These are phyloP conservation scores for Bucorvus abyssinicus DNA, from an alignment of 2,797 vertebrate genomes.

Conservation along the genomic window DNA sequence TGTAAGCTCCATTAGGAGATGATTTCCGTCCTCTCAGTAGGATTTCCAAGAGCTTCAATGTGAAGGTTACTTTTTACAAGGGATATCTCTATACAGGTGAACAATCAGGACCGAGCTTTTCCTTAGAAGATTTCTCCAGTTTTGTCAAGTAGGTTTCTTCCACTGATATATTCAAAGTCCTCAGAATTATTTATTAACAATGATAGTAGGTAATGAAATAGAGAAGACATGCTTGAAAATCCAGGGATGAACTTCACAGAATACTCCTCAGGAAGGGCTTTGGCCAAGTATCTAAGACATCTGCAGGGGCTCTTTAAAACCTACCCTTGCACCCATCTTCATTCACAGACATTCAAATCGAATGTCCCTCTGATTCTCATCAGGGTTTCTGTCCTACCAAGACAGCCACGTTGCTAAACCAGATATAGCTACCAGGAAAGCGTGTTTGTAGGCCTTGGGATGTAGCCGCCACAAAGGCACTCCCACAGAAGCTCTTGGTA, in stretches of 20 bases:
- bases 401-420: not conserved
- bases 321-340: not conserved
- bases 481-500: not conserved
- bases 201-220: conserved; percentile 37
- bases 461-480: not conserved
- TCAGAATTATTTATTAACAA: conserved; percentile 40
- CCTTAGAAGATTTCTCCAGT: conserved; percentile 44
- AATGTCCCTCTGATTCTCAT: not conserved
- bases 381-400: not conserved
- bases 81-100: conserved; percentile 65
- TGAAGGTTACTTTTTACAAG: conserved; percentile 65
- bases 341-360: not conserved
- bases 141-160: conserved; percentile 46
- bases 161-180: conserved; percentile 37
- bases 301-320: not conserved
- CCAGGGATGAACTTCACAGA: not conserved
- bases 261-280: not conserved
- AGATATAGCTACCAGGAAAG: not conserved
- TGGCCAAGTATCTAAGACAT: not conserved
- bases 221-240: not conserved
- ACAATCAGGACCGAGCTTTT: conserved; percentile 61
- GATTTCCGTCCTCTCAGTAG: conserved; percentile 67
- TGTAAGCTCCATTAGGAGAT: conserved; percentile 64
- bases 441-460: not conserved
- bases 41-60: conserved; percentile 64